Evolutionary conservation across 2,888 invertebrate species (phyloP), one percentile per base, ranked within the genome.

Genomic region (Drosophila maculinotata): DNA sequence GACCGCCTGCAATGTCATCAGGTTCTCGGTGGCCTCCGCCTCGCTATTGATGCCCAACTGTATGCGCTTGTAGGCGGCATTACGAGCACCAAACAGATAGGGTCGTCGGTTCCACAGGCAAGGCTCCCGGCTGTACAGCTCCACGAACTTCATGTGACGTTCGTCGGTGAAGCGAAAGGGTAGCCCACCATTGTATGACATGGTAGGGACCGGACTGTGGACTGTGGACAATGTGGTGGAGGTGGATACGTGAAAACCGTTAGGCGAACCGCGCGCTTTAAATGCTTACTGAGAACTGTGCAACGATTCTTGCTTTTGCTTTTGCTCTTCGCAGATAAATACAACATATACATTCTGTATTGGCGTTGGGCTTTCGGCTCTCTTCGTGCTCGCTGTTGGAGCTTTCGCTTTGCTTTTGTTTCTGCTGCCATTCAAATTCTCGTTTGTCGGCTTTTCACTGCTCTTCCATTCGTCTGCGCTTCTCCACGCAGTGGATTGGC

Each of bases 111-210:
- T 79, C 80, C 80, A 80, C 0, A 80, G 57, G 23, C 88, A 88
- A 3, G 87, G 79, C 20, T 88, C 80, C 1, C 59, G 62, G 1
- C 88, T 58, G 20, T 76, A 86, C 0, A 88, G 87, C 47, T 79
- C 66, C 12, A 80, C 80, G 41, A 80, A 80, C 39, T 59, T 53
- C 0, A 83, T n/a, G 4, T 72, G 65, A 0, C 88, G 83, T n/a
- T 67, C 80, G 15, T 64, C 62, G 17, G 68, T 82, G 23, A 88
- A 80, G 0, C 86, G 86, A 33, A 79, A 88, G 10, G 80, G 65
- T 5, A 67, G 17, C 8, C 44, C 31, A 1, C 25, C 17, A 23
- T 52, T 31, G 30, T 14, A 38, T 2, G 52, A 1, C 77, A 72
- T 71, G 9, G 9, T 12, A n/a, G n/a, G n/a, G n/a, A n/a, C n/a